Base-by-base conservation (phyloP, 2,797 vertebrate genomes). In the Macropodus opercularis region DNA sequence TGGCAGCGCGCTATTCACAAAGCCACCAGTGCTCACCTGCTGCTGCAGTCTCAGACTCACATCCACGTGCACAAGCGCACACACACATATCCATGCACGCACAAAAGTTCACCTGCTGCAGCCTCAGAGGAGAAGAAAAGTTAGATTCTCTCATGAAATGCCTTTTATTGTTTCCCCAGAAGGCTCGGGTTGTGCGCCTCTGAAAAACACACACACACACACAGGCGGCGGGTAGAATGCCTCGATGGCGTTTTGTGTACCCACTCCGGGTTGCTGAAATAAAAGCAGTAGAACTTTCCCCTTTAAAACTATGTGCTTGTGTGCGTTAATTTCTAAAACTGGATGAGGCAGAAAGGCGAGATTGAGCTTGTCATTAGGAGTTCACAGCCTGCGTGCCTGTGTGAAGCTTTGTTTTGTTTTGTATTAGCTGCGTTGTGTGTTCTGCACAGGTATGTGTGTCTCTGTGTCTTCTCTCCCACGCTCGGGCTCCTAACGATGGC, bases 311-410 rank as follows among this genome's bases (percentile, higher is more conserved):
- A 69, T 24, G 53, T 55, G 53, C 69, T 63, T 64, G 75, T 72
- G 68, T 82, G 77, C 69, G 84, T 90, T 90, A 91, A 89, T 91
- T 92, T 92, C 89, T 87, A 91, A 92, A 92, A 92, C 89, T 85
- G 89, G 89, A 90, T 89, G 75, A 90, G 80, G 88, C 85, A 87
- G 90, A 91, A 85, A 91, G 86, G 80, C 85, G 79, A 87, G 88
- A 90, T 88, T 73, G 81, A 83, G 87, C 86, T 89, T 75, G 82
- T 92, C 88, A 91, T 92, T 89, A 90, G 85, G 57, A 81, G 77
- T 87, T 85, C 84, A 79, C 80, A 89, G 86, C 71, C 73, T 69
- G 65, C 74, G 76, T 85, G 81, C 83, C 85, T 75, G 77, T 85
- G 63, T 89, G 84, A 90, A 87, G 86, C 69, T 76, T 88, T 89